These are phyloP conservation scores for Agriotes lineatus DNA, from an alignment of 2,888 invertebrate species.

Conservation along the genomic window DNA sequence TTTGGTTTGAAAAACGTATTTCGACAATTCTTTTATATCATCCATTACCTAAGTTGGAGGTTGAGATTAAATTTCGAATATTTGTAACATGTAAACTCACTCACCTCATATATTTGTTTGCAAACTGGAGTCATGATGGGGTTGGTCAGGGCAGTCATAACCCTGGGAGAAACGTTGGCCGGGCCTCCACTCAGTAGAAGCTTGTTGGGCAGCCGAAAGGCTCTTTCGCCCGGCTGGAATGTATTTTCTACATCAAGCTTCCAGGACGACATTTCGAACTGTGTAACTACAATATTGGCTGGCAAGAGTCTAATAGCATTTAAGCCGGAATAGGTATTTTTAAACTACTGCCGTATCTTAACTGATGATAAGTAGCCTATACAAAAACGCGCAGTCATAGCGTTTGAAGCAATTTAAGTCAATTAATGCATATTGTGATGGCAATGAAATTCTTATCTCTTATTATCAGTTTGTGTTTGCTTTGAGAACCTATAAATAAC, in stretches of 20 bases:
- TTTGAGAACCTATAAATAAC: too few relatives aligned
- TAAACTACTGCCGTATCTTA: too few relatives aligned
- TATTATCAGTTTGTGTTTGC: too few relatives aligned
- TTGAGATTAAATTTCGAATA: too few relatives aligned
- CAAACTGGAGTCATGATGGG: conserved; percentile 69
- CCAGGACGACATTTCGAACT: conserved; percentile 12
- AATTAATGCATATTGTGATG: too few relatives aligned
- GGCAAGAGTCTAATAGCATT: not conserved
- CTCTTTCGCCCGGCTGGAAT: not conserved
- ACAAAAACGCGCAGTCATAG: too few relatives aligned
- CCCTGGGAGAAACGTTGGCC: conserved; percentile 73
- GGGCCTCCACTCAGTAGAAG: conserved; percentile 73
- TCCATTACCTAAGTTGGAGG: conserved; percentile 30
- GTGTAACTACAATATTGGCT: too few relatives aligned
- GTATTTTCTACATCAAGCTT: conserved; percentile 14
- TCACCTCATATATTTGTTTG: conserved; percentile 75
- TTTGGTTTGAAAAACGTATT: conserved; percentile 86
- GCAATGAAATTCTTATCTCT: too few relatives aligned
- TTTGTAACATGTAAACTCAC: too few relatives aligned
- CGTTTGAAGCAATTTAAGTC: too few relatives aligned
- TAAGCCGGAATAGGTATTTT: too few relatives aligned
- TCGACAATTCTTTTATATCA: conserved; percentile 72
- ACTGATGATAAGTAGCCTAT: too few relatives aligned
- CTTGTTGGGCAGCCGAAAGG: not conserved
- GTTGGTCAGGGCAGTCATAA: conserved; percentile 70